phyloP scores from a whole-genome alignment of 2,888 invertebrate species.

The Anthrax anthrax region DNA sequence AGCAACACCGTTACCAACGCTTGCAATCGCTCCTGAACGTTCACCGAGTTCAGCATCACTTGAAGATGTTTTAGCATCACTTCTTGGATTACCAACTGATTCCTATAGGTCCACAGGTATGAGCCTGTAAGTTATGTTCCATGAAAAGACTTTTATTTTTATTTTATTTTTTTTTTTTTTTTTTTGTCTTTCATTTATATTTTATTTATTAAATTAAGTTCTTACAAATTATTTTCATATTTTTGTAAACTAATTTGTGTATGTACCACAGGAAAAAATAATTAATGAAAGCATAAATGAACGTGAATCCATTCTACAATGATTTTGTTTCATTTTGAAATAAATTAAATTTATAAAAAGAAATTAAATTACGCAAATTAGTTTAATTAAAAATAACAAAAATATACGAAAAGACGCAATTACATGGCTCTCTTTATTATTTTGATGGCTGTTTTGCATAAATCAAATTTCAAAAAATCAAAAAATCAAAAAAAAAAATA shows the following conservation, averaged over 20 bases:
- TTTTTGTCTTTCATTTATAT: conserved; percentile 1
- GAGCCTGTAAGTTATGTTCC: conserved; percentile 63
- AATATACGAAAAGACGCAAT: conserved; percentile 14
- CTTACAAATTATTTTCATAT: too few relatives aligned
- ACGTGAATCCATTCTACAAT: background rate
- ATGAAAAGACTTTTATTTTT: conserved; percentile 14
- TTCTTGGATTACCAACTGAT: conserved; percentile 68
- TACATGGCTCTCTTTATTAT: conserved; percentile 20
- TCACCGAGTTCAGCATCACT: conserved; percentile 73
- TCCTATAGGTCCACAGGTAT: conserved; percentile 59
- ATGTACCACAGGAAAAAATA: too few relatives aligned
- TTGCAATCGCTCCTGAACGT: conserved; percentile 36
- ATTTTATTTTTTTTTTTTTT: conserved; percentile 3
- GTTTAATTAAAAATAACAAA: background rate
- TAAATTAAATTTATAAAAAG: too few relatives aligned
- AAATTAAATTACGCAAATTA: background rate
- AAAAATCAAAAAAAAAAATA: background rate
- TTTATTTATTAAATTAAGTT: too few relatives aligned
- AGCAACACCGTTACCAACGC: conserved; percentile 11
- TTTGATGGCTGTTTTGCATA: too few relatives aligned
- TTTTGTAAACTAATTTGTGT: too few relatives aligned
- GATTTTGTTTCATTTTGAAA: too few relatives aligned
- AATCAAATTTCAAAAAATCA: conserved; percentile 33
- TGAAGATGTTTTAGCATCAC: conserved; percentile 86
- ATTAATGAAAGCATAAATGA: background rate